These are phyloP conservation scores for Fulica atra DNA, from an alignment of 2,113 vertebrate species.

Conservation along the genomic window DNA sequence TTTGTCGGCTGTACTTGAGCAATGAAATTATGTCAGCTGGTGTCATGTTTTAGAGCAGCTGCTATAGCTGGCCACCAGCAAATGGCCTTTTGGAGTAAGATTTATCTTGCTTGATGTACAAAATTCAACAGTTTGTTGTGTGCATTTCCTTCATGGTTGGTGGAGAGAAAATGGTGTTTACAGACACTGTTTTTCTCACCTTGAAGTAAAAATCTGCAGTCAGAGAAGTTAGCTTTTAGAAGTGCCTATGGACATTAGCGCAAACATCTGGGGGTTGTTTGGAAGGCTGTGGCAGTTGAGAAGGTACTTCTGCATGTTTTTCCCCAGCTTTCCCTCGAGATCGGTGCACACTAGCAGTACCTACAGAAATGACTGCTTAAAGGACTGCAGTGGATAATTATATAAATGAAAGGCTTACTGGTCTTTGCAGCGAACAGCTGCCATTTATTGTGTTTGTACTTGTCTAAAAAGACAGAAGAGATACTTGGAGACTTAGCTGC, in stretches of 20 bases:
- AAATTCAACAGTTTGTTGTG: neutral
- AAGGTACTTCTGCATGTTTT: neutral
- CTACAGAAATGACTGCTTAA: neutral
- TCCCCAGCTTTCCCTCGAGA: neutral
- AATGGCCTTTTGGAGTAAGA: neutral
- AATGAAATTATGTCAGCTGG: neutral
- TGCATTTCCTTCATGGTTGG: neutral
- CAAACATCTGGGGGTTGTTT: neutral
- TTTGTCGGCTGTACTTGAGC: neutral
- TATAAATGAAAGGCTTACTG: neutral
- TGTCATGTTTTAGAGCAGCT: slow-evolving; percentile 7
- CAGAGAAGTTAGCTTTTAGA: neutral
- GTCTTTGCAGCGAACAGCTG: neutral
- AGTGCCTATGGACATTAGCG: neutral
- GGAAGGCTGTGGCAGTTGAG: neutral
- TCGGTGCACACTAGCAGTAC: neutral
- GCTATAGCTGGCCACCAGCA: neutral
- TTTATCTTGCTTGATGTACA: neutral
- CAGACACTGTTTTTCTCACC: neutral
- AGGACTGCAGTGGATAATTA: neutral
- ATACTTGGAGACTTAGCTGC: neutral
- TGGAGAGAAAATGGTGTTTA: neutral
- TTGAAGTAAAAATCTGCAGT: neutral
- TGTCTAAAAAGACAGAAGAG: neutral
- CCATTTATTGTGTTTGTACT: neutral